Evolutionary conservation across 2,888 invertebrate species (phyloP), one percentile per base, ranked within the genome.

Genomic region (Deilephila elpenor): DNA sequence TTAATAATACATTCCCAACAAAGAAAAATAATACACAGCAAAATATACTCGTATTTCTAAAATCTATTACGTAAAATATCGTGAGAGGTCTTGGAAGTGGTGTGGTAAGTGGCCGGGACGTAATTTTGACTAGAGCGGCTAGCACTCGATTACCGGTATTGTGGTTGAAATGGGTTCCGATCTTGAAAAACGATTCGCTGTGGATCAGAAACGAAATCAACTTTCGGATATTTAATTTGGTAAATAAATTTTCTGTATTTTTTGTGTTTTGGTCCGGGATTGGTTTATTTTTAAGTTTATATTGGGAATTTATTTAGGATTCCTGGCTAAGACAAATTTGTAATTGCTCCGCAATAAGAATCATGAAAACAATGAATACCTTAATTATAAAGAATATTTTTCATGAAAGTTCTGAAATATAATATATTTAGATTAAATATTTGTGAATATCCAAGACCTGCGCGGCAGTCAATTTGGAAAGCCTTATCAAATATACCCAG

Each of bases 181-280:
- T 88, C 89, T 89, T 88, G 86, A 88, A 90, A 89, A 91, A 88
- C 89, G 88, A 89, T 89, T 89, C 82, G 84, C 76, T 76, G 81
- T 79, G 81, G 82, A 79, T 75, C 70, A 78, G 76, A 84, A 82
- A 84, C 81, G 82, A 83, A 86, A 83, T 81, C 80, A 77, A 78
- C 79, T 76, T 78, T 80, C 76, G 80, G 80, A 81, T 80, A 81
- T 77, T 83, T 34, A 59, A 71, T 60, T 25, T 60, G 59, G 56
- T 17, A 56, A 56, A 56, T 56, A 3, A 56, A 56, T 56, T 56
- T 56, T n/a, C 56, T n/a, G 56, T 56, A 56, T 56, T 56, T 56
- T 56, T 56, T 1, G 56, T 17, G 17, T n/a, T 17, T 17, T 56
- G n/a, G 5, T n/a, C 56, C 3, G 5, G 17, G 17, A n/a, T n/a